These are phyloP conservation scores for Portunus trituberculatus DNA, from an alignment of 1,140 invertebrate species.

Conservation along the genomic window DNA sequence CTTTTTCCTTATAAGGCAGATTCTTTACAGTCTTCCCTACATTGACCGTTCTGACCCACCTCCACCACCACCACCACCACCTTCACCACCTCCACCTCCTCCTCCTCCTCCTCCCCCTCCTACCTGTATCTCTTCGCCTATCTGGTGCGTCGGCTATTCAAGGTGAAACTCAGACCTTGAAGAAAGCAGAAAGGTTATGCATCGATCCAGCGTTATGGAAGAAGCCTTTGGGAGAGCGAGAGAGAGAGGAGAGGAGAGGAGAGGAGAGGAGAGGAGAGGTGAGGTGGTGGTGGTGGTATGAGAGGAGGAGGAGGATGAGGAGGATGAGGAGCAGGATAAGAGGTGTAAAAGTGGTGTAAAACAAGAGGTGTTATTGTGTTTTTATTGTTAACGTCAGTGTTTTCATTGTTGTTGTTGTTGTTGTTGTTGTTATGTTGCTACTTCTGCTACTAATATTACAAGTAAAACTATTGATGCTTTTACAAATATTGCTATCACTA, in stretches of 20 bases:
- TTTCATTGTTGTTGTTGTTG: background rate
- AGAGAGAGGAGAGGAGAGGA: background rate
- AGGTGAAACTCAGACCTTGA: background rate
- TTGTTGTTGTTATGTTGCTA: background rate
- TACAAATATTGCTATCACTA: background rate
- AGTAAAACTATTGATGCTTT: background rate
- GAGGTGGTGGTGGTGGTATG: background rate
- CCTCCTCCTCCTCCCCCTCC: slow-evolving; percentile 8
- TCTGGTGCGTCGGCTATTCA: background rate
- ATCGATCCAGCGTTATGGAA: background rate
- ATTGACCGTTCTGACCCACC: background rate
- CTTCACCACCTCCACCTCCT: background rate
- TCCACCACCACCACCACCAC: too few species aligned
- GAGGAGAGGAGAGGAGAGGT: background rate
- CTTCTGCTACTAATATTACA: background rate
- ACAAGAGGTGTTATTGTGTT: too few species aligned
- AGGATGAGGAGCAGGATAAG: background rate
- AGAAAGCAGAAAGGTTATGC: slow-evolving; percentile 12
- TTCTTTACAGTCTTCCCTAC: background rate
- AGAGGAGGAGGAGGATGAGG: background rate
- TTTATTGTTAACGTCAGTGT: background rate
- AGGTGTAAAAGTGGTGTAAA: too few species aligned
- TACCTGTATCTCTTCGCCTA: background rate
- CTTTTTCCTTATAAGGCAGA: background rate
- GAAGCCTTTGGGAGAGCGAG: background rate